Conservation (phyloP, 2,113 vertebrate species). For the Ceratotherium simum region DNA sequence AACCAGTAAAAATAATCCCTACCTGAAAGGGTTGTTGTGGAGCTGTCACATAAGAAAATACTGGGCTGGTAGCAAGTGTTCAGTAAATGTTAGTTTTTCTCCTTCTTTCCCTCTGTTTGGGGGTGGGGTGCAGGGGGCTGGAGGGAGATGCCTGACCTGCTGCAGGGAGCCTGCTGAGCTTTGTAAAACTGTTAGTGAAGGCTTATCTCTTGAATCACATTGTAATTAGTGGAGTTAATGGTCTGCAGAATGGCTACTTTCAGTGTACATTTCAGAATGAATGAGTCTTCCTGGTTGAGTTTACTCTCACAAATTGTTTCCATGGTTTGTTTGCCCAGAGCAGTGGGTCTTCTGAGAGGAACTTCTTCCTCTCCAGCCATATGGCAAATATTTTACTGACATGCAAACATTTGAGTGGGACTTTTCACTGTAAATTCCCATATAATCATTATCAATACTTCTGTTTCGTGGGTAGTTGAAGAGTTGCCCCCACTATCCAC, state of each 20-base stretch:
- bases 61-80: fast-evolving
- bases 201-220: background rate
- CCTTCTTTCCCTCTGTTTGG: background rate
- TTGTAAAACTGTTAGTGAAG: background rate
- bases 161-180: background rate
- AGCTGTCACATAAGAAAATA: background rate
- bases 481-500: background rate
- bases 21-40: background rate
- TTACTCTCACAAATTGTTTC: constrained; percentile 16
- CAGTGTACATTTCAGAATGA: background rate
- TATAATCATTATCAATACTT: background rate
- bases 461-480: background rate
- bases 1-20: background rate
- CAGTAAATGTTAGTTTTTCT: background rate
- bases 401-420: background rate
- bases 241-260: background rate
- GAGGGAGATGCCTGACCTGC: fast-evolving
- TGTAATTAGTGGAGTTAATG: constrained; percentile 46
- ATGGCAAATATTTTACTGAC: background rate
- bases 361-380: background rate
- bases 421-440: background rate
- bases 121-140: too few species aligned
- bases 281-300: background rate
- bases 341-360: background rate
- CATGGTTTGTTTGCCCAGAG: background rate